Percentiles rank a stretch among this genome's conserved stretches.
phyloP scores from a whole-genome alignment of 2,888 invertebrate genomes.

The Lutraria lutraria region DNA sequence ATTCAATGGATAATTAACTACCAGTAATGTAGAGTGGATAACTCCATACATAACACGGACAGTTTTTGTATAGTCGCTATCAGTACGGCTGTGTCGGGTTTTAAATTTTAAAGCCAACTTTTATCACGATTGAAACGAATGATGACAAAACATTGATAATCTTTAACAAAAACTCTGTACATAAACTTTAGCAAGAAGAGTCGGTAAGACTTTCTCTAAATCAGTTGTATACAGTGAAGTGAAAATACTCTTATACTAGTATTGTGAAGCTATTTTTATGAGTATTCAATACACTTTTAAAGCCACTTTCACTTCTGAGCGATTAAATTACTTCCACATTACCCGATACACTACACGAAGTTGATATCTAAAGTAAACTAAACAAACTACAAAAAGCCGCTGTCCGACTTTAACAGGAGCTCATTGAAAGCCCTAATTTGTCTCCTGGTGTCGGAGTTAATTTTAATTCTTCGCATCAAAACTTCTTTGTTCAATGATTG shows the following conservation, averaged over 20 bases:
- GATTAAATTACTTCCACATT: not conserved
- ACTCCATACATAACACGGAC: not conserved
- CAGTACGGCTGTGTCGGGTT: constrained; percentile 30
- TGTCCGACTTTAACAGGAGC: not conserved
- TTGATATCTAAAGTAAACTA: not conserved
- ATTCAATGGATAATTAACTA: constrained; percentile 20
- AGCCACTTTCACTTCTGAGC: not conserved
- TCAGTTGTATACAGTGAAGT: not conserved
- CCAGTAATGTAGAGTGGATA: not conserved
- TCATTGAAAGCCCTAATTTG: not conserved
- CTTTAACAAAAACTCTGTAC: constrained; percentile 23
- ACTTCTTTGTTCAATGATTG: not conserved
- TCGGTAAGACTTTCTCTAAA: not conserved
- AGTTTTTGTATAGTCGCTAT: constrained; percentile 25
- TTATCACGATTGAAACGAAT: constrained; percentile 33
- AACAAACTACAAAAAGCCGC: not conserved
- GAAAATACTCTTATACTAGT: not conserved
- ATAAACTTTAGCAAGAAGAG: constrained; percentile 15
- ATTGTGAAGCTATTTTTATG: not conserved
- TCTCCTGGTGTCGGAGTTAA: not conserved
- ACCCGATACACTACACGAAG: not conserved
- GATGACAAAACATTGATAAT: constrained; percentile 41
- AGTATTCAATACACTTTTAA: too few species aligned
- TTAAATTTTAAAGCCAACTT: constrained; percentile 40
- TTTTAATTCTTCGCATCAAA: not conserved